These are phyloP conservation scores for Rhodophaea formosa DNA, from an alignment of 2,888 invertebrate genomes.

Conservation along the genomic window DNA sequence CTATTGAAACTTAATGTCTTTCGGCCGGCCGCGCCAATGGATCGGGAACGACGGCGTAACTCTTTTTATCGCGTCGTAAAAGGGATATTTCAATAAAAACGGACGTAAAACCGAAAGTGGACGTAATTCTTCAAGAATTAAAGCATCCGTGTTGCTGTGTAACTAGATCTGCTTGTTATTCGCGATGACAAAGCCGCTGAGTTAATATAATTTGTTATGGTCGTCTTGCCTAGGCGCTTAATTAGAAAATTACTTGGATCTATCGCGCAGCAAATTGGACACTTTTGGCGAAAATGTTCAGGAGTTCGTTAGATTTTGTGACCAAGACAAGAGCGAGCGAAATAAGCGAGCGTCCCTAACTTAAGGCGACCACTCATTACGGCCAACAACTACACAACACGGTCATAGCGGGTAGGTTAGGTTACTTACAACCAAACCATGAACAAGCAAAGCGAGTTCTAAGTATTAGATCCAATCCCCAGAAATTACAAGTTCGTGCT, in stretches of 20 bases:
- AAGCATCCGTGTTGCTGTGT: constrained; percentile 12
- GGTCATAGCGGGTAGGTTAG: too few relatives aligned
- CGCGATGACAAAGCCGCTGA: constrained; percentile 15
- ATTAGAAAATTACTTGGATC: constrained; percentile 7
- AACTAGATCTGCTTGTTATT: constrained; percentile 19
- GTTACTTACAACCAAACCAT: too few relatives aligned
- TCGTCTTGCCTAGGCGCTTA: not conserved
- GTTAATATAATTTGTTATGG: constrained; percentile 16
- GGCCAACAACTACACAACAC: too few relatives aligned
- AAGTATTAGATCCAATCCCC: too few relatives aligned
- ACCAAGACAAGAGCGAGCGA: too few relatives aligned
- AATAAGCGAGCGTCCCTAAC: too few relatives aligned
- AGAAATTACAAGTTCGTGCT: too few relatives aligned
- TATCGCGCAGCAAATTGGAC: not conserved
- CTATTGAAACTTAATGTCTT: constrained; percentile 16
- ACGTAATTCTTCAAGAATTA: constrained; percentile 16
- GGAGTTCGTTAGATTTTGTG: too few relatives aligned
- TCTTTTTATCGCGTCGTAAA: constrained; percentile 12
- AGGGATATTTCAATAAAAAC: constrained; percentile 18
- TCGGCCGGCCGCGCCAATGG: constrained; percentile 8
- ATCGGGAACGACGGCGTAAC: not conserved
- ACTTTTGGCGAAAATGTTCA: too few relatives aligned
- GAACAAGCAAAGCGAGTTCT: too few relatives aligned
- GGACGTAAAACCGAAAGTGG: constrained; percentile 17
- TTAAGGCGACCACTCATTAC: too few relatives aligned